phyloP scores from a whole-genome alignment of 1,140 invertebrate genomes.

The Phthorimaea operculella region DNA sequence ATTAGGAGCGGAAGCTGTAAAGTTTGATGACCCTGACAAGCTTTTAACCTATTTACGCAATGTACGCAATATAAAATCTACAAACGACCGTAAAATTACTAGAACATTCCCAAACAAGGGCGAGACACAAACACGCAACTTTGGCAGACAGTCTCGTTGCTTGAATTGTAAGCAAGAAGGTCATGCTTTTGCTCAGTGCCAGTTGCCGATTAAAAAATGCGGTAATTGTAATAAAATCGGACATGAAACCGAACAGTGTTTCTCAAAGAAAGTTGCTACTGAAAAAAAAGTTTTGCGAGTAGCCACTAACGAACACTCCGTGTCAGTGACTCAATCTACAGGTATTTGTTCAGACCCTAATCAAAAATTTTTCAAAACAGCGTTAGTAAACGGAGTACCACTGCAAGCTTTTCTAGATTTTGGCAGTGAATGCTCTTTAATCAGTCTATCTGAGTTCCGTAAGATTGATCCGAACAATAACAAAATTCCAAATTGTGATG shows the following conservation, averaged over 20 bases:
- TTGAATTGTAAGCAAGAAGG: constrained; percentile 10
- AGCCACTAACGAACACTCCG: neutral
- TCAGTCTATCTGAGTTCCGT: too few relatives aligned
- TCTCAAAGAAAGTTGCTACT: neutral
- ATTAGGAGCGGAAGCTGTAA: neutral
- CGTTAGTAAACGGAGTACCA: neutral
- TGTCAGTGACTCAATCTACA: neutral
- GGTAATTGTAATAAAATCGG: constrained; percentile 6
- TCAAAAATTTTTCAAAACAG: neutral
- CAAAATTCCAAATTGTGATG: too few relatives aligned
- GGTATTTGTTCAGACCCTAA: too few relatives aligned
- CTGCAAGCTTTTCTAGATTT: neutral
- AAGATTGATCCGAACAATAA: too few relatives aligned
- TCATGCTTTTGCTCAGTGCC: constrained; percentile 2
- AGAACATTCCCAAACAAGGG: neutral
- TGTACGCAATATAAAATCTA: neutral
- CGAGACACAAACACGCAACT: neutral
- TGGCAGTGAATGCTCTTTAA: neutral
- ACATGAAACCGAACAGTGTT: constrained; percentile 8
- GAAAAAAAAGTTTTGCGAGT: constrained; percentile 1
- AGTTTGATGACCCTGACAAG: neutral
- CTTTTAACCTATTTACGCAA: constrained; percentile 1
- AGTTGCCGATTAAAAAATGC: constrained; percentile 7
- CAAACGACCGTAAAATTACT: neutral
- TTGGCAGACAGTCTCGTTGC: neutral